Evolutionary conservation across 92 coral and sea anemone species (phyloP).

Genomic region (Micromussa lordhowensis): DNA sequence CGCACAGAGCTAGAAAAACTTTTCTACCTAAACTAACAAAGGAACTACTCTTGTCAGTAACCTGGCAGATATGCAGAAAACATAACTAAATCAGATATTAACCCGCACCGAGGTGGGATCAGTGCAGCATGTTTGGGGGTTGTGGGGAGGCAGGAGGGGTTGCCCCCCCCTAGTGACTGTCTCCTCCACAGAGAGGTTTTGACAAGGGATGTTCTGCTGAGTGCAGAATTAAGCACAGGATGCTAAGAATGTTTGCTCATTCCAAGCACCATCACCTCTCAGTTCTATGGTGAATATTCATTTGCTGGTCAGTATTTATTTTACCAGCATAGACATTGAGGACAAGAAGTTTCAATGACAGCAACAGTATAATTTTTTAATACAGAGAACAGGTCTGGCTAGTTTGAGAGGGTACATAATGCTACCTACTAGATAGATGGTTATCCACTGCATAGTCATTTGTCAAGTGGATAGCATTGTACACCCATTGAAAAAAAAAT

Average conservation of each 20-base stretch:
- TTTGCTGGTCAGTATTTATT: background rate
- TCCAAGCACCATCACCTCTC: background rate
- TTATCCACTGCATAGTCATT: no score
- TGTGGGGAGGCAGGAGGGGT: no score
- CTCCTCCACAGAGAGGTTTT: background rate
- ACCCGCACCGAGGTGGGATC: no score
- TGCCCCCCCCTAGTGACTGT: background rate
- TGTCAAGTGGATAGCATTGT: no score
- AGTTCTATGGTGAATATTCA: background rate
- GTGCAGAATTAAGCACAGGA: background rate
- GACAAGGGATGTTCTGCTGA: background rate
- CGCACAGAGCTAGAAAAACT: background rate
- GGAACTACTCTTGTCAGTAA: background rate
- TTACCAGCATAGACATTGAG: background rate
- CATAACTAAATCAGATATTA: no score
- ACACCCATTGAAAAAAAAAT: no score
- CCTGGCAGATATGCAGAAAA: no score
- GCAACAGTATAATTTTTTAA: background rate
- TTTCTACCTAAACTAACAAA: background rate
- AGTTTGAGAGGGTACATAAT: no score
- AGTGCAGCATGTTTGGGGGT: no score
- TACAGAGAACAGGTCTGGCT: no score
- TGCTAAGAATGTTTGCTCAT: background rate
- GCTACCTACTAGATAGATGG: no score
- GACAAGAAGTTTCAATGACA: background rate